Conservation (phyloP, 2,797 vertebrate species). For the Capromys pilorides region DNA sequence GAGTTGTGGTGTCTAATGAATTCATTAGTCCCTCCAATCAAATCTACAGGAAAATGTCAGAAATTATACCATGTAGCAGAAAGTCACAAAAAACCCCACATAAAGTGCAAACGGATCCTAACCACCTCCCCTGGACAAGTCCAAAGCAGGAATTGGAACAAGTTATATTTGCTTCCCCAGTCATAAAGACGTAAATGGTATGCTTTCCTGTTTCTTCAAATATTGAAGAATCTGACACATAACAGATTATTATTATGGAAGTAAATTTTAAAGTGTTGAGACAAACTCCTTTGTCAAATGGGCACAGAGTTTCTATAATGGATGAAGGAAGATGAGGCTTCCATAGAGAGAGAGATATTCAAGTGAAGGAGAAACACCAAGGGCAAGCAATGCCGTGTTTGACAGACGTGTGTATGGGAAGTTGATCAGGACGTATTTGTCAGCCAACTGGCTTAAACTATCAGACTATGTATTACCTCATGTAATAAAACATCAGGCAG, state of each 20-base stretch:
- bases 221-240: conserved; percentile 61
- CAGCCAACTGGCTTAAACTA: not conserved
- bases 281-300: not conserved
- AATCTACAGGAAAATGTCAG: not conserved
- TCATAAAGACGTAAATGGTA: not conserved
- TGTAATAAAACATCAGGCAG: not conserved
- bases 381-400: not conserved
- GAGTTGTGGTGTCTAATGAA: not conserved
- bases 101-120: not conserved
- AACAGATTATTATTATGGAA: not conserved
- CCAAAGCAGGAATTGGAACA: not conserved
- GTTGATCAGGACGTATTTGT: not conserved
- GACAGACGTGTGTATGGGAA: too few species aligned
- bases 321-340: not conserved
- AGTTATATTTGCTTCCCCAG: not conserved
- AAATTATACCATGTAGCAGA: not conserved
- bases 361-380: not conserved
- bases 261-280: not conserved
- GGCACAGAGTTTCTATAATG: not conserved
- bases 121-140: not conserved
- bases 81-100: not conserved
- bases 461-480: not conserved
- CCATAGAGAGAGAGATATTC: not conserved
- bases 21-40: not conserved
- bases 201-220: conserved; percentile 73